Conservation (phyloP, 2,113 vertebrate species). For the Boleophthalmus pectinirostris region DNA sequence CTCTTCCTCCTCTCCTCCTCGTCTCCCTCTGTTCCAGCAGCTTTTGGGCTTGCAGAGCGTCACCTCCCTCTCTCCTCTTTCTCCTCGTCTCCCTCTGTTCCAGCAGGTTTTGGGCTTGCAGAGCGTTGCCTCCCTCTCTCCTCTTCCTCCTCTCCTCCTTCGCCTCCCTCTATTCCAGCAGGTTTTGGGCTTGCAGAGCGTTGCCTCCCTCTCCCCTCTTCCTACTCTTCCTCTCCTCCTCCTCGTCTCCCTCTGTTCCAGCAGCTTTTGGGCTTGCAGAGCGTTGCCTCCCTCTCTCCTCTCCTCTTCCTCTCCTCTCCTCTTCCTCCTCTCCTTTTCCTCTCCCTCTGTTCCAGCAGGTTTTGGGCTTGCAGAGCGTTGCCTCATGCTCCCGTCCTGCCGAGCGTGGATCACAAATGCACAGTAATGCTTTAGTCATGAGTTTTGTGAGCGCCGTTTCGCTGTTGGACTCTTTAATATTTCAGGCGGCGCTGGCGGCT, state of each 20-base stretch:
- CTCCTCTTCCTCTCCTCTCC: not conserved
- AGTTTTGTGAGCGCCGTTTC: constrained; percentile 31
- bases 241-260: no score
- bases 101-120: no score
- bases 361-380: constrained; percentile 37
- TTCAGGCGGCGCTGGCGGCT: constrained; percentile 42
- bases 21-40: no score
- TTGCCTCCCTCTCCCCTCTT: constrained; percentile 1
- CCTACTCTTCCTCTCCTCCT: no score
- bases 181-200: not conserved
- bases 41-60: no score
- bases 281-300: not conserved
- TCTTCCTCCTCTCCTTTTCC: no score
- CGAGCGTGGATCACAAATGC: constrained; percentile 37
- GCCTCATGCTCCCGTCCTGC: constrained; percentile 57
- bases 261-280: no score
- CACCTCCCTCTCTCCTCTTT: not conserved
- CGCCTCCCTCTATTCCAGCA: no score
- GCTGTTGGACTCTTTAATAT: constrained; percentile 51
- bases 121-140: no score
- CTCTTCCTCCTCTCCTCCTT: not conserved
- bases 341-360: not conserved
- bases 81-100: no score
- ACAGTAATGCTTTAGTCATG: constrained; percentile 58
- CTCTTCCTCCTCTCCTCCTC: no score